Conservation (phyloP, 2,113 vertebrate genomes). For the Clinocottus analis region DNA sequence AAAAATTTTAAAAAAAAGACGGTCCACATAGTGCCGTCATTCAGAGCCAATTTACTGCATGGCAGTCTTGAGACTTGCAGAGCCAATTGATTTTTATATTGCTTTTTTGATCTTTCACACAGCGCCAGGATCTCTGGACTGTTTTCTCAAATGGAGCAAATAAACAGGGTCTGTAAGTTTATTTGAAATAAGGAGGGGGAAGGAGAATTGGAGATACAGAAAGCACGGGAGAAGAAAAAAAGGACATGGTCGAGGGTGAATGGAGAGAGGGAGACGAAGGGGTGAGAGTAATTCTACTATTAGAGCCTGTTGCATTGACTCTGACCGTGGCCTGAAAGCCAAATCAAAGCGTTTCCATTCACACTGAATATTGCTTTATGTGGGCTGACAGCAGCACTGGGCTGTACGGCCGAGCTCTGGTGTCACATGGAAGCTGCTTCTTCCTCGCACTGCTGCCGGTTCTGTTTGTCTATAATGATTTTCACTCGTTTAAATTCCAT, state of each 20-base stretch:
- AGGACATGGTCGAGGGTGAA: conserved; percentile 16
- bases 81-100: conserved; percentile 78
- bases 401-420: conserved; percentile 41
- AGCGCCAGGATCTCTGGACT: conserved; percentile 52
- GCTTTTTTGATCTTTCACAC: conserved; percentile 66
- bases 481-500: background rate
- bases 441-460: background rate
- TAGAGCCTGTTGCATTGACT: conserved; percentile 57
- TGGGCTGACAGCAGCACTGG: conserved; percentile 54
- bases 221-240: background rate
- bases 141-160: conserved; percentile 69
- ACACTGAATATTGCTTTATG: conserved; percentile 66
- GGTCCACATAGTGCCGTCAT: conserved; percentile 69
- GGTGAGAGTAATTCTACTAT: conserved; percentile 54
- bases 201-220: background rate
- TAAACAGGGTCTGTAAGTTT: conserved; percentile 66
- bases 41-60: conserved; percentile 77
- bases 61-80: conserved; percentile 79
- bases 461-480: conserved; percentile 1
- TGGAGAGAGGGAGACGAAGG: conserved; percentile 15
- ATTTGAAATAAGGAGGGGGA: conserved; percentile 41
- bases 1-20: conserved; percentile 19
- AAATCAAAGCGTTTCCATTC: conserved; percentile 66
- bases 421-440: too few species aligned
- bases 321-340: conserved; percentile 57